A percentile compares a stretch with the other conserved stretches of the same genome.
Evolutionary conservation across 2,113 vertebrate species (phyloP).

Genomic region (Microcebus ravelobensis): DNA sequence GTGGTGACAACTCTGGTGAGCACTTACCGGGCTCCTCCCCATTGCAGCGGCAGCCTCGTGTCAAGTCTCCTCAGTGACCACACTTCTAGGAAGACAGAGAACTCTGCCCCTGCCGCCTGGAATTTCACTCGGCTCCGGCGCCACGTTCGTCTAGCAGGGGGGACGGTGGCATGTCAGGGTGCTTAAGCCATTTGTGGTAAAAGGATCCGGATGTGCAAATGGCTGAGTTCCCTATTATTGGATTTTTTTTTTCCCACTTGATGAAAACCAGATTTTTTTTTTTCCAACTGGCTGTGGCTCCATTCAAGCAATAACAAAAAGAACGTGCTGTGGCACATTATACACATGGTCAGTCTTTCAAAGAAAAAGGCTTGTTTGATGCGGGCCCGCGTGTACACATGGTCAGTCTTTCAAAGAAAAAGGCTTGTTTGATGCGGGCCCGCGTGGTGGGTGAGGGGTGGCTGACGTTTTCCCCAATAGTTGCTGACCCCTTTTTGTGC

Average conservation of each 20-base stretch:
- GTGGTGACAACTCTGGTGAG: background rate
- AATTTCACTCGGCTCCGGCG: slow-evolving; percentile 74
- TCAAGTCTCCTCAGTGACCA: background rate
- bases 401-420: background rate
- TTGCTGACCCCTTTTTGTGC: background rate
- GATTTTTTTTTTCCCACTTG: background rate
- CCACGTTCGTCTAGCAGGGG: slow-evolving; percentile 9
- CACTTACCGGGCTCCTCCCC: slow-evolving; percentile 41
- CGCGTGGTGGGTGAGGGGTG: fast-evolving
- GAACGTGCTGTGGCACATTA: background rate
- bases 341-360: background rate
- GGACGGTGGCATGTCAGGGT: background rate
- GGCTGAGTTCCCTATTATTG: background rate
- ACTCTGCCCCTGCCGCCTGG: slow-evolving; percentile 50
- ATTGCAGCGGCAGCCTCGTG: slow-evolving; percentile 32
- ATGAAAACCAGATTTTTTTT: slow-evolving; percentile 11
- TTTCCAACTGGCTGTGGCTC: slow-evolving; percentile 25
- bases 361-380: background rate
- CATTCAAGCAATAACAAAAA: slow-evolving; percentile 42
- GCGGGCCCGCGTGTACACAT: background rate
- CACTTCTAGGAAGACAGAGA: slow-evolving; percentile 70
- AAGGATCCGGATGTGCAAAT: slow-evolving; percentile 57
- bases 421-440: background rate
- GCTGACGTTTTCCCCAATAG: background rate
- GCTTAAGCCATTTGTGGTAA: slow-evolving; percentile 61